Base-by-base conservation (phyloP, 2,113 vertebrate genomes). In the Caranx melampygus region DNA sequence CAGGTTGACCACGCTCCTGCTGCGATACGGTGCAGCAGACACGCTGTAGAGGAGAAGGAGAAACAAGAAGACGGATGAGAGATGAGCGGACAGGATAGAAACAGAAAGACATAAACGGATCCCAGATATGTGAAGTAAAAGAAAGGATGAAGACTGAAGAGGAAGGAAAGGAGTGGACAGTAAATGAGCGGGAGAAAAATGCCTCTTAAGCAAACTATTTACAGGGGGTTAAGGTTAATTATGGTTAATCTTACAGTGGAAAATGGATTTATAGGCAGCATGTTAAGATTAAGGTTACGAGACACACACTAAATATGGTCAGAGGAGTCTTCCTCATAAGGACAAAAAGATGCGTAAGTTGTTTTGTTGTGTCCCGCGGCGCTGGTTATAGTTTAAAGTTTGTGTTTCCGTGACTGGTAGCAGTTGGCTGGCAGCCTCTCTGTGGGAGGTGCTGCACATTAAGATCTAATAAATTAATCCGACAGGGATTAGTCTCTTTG, bases 1-100 rank as follows among this genome's bases (percentile, higher is more conserved):
- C 18, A 99, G 92, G 85, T 99, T 96, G 76, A 95, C 94, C 3
- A 98, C 96, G 18, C 98, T 99, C 1, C 96, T 85, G 42, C 98
- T 99, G 80, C 97, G 95, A 57, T 95, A 84, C 0, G 93, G 92
- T 11, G 84, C 76, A 0, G 62, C 51, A 0, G 83, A 51, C 76
- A 92, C 84, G 21, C 92, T 92, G 77, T 1, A 18, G 55, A 0
- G 94, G 93, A 0, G 80, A 80, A 1, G 91, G 9, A 49, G 26
- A 12, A 45, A 10, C 35, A 63, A 31, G 8, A 35, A 13, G 20
- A 18, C 6, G 4, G 45, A 5, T 31, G 37, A 31, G 10, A 66
- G 18, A 21, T n/a, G 10, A 58, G 44, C 6, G 6, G 35, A 20
- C 0, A 5, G 1, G 52, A 13, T 40, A 83, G 15, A 21, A 14